phyloP scores from a whole-genome alignment of 2,113 vertebrate species.

The Tachuris rubrigastra region DNA sequence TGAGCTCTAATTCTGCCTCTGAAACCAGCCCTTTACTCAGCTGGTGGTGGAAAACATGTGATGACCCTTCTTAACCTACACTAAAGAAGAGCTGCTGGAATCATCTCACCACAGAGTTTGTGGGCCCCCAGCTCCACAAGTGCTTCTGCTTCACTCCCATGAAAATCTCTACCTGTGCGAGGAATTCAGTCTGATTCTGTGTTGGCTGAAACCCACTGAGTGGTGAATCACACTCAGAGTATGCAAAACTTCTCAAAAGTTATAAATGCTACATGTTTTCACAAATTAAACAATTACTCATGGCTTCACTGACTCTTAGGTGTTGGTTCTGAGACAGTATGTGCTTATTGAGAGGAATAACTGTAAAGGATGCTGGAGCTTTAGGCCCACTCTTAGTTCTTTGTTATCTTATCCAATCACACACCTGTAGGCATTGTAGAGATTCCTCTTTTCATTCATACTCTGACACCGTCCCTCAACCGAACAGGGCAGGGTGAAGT shows the following conservation, averaged over 20 bases:
- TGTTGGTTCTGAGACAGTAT: background rate
- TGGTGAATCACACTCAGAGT: background rate
- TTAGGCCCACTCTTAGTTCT: background rate
- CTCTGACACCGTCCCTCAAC: slow-evolving; percentile 80
- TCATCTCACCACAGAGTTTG: background rate
- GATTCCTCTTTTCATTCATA: slow-evolving; percentile 89
- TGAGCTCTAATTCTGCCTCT: background rate
- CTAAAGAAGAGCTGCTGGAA: background rate
- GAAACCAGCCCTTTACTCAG: background rate
- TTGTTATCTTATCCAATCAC: background rate
- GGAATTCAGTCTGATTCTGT: background rate
- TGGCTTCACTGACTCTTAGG: background rate
- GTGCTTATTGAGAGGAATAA: background rate
- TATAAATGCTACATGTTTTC: background rate
- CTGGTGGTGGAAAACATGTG: fast-evolving
- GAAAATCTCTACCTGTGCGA: background rate
- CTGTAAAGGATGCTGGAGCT: background rate
- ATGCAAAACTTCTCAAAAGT: background rate
- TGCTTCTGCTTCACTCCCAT: background rate
- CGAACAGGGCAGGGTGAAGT: slow-evolving; percentile 84
- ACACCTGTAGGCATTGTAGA: slow-evolving; percentile 91
- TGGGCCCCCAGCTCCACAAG: background rate
- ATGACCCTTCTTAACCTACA: background rate
- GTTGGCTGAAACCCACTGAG: background rate
- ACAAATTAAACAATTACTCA: background rate